A percentile compares a stretch with the other conserved stretches of the same genome.
These are phyloP conservation scores for Oscheius myriophilus DNA, from an alignment of 2,888 invertebrate species.

Conservation along the genomic window DNA sequence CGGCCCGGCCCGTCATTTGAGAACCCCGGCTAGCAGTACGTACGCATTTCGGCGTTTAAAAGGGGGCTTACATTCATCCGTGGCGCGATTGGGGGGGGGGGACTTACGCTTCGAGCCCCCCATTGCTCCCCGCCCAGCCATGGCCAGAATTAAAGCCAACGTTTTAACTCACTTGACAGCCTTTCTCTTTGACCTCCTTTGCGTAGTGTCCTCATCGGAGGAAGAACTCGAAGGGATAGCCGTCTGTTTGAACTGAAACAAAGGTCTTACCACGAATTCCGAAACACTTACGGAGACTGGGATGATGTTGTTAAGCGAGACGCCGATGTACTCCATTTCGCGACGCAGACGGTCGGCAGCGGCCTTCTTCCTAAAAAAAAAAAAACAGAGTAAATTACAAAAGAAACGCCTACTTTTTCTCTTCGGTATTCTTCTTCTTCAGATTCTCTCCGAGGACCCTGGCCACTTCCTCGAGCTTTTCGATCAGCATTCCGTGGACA, in stretches of 20 bases:
- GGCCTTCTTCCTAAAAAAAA: constrained; percentile 47
- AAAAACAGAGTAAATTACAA: constrained; percentile 6
- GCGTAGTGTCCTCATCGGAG: constrained; percentile 49
- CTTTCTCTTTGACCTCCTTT: constrained; percentile 57
- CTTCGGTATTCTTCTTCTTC: constrained; percentile 79
- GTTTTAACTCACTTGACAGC: constrained; percentile 47
- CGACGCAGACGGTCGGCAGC: constrained; percentile 62
- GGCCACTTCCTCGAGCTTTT: constrained; percentile 79
- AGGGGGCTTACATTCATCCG: too few species aligned
- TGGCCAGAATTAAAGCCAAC: too few species aligned
- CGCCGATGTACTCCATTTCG: constrained; percentile 79
- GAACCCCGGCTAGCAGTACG: too few species aligned
- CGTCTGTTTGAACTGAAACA: constrained; percentile 25
- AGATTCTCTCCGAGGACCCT: constrained; percentile 69
- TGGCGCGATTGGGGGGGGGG: too few species aligned
- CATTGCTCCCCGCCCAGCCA: too few species aligned
- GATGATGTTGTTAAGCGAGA: constrained; percentile 43
- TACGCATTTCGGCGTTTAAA: too few species aligned
- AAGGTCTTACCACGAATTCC: neutral
- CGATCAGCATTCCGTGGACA: constrained; percentile 85
- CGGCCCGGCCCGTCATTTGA: too few species aligned
- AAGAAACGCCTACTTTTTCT: constrained; percentile 74
- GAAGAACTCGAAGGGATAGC: constrained; percentile 31
- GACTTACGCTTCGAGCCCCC: too few species aligned
- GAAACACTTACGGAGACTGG: constrained; percentile 26